A percentile compares a stretch with the other conserved stretches of the same genome.
Evolutionary conservation across 2,888 invertebrate genomes (phyloP).

Genomic region (Listrodromus nycthemerus): DNA sequence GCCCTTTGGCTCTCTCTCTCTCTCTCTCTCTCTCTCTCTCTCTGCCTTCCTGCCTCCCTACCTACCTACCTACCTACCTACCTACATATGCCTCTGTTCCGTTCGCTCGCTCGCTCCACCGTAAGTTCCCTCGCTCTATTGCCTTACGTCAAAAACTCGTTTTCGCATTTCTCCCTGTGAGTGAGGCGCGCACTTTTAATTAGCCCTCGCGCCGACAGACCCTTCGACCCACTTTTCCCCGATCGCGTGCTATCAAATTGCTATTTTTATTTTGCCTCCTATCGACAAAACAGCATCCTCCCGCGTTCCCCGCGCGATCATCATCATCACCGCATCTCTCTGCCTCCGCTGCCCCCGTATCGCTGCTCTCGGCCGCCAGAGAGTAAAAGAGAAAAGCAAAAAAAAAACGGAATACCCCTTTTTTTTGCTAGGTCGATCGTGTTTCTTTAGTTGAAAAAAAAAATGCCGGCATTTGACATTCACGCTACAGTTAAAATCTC

Average conservation of each 20-base stretch:
- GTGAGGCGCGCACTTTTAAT: not conserved
- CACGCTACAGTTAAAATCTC: conserved; percentile 80
- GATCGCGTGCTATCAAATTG: conserved; percentile 74
- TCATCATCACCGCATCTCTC: conserved; percentile 56
- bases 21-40: conserved; percentile 3
- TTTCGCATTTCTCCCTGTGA: conserved; percentile 9
- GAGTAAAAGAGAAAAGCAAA: conserved; percentile 46
- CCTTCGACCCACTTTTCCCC: conserved; percentile 64
- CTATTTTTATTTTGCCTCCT: conserved; percentile 73
- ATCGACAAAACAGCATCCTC: conserved; percentile 82
- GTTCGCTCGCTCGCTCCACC: conserved; percentile 22
- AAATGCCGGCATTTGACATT: conserved; percentile 82
- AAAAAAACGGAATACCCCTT: not conserved
- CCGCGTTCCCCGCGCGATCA: conserved; percentile 72
- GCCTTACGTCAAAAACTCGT: conserved; percentile 68
- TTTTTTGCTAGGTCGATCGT: conserved; percentile 68
- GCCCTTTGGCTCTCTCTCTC: conserved; percentile 11
- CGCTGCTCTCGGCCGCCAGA: conserved; percentile 31
- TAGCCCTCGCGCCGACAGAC: conserved; percentile 45
- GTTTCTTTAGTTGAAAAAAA: conserved; percentile 2
- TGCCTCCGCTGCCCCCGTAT: conserved; percentile 38
- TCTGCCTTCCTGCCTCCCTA: no score
- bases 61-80: no score
- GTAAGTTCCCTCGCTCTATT: conserved; percentile 39
- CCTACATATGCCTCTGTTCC: not conserved